Percentiles rank a stretch among this genome's conserved stretches.
Evolutionary conservation across 2,113 vertebrate species (phyloP).

Genomic region (Ifrita kowaldi): DNA sequence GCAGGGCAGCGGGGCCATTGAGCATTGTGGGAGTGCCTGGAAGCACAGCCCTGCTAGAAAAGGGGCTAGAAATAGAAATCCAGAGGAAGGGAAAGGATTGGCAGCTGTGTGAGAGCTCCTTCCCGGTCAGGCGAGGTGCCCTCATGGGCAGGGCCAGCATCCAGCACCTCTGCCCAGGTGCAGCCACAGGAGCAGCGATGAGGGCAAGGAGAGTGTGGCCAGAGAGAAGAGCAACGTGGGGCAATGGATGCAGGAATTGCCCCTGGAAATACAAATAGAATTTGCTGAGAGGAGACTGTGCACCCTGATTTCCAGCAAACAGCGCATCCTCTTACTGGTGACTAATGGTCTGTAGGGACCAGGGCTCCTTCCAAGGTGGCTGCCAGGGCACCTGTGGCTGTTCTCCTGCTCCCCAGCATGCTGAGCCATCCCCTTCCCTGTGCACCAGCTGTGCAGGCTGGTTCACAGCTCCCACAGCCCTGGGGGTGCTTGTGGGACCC

Average conservation of each 20-base stretch:
- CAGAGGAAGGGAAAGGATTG: background rate
- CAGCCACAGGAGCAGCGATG: fast-evolving
- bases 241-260: background rate
- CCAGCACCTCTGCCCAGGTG: background rate
- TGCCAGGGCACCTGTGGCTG: background rate
- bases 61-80: slow-evolving; percentile 35
- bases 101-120: background rate
- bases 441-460: background rate
- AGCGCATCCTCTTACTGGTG: background rate
- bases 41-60: background rate
- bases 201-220: background rate
- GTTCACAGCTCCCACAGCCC: background rate
- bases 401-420: fast-evolving
- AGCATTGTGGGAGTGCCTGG: slow-evolving; percentile 45
- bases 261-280: background rate
- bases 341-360: background rate
- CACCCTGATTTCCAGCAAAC: background rate
- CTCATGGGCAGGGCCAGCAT: fast-evolving
- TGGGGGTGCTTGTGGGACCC: background rate
- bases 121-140: background rate
- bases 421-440: background rate
- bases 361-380: background rate
- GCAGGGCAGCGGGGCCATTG: background rate
- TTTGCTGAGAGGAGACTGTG: background rate
- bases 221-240: fast-evolving